phyloP scores from a whole-genome alignment of 1,140 invertebrate species.

The Trichonephila clavipes region DNA sequence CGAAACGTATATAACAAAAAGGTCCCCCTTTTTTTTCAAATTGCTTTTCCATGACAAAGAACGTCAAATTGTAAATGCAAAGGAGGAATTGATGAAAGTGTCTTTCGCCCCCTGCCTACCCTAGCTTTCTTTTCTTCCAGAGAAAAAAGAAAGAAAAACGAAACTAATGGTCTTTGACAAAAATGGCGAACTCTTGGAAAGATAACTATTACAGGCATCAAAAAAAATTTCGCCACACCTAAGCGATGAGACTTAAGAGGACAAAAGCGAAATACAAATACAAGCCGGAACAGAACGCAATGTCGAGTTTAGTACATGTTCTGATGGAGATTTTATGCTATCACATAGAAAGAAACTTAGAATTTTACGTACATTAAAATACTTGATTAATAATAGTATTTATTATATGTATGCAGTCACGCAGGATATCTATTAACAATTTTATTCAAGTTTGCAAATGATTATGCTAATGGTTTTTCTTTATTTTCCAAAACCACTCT shows the following conservation, averaged over 20 bases:
- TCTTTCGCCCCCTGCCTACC: neutral
- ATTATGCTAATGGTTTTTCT: too few relatives aligned
- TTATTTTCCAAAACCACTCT: too few relatives aligned
- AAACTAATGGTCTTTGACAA: neutral
- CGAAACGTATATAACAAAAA: neutral
- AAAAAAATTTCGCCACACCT: conserved; percentile 6
- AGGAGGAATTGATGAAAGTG: neutral
- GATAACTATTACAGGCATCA: neutral
- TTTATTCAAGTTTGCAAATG: too few relatives aligned
- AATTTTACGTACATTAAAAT: too few relatives aligned
- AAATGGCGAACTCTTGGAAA: neutral
- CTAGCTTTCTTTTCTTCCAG: too few relatives aligned
- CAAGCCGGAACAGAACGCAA: neutral
- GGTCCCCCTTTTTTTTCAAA: neutral
- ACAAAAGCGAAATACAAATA: neutral
- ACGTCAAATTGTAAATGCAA: neutral
- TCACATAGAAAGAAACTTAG: neutral
- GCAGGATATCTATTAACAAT: too few relatives aligned
- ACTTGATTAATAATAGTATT: too few relatives aligned
- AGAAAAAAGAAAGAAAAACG: neutral
- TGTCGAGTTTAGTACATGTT: neutral
- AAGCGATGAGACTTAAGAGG: neutral
- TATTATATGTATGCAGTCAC: too few relatives aligned
- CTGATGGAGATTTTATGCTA: neutral
- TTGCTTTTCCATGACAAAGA: conserved; percentile 28